phyloP scores from a whole-genome alignment of 1,140 invertebrate genomes.

The Acromyrmex echinatior region DNA sequence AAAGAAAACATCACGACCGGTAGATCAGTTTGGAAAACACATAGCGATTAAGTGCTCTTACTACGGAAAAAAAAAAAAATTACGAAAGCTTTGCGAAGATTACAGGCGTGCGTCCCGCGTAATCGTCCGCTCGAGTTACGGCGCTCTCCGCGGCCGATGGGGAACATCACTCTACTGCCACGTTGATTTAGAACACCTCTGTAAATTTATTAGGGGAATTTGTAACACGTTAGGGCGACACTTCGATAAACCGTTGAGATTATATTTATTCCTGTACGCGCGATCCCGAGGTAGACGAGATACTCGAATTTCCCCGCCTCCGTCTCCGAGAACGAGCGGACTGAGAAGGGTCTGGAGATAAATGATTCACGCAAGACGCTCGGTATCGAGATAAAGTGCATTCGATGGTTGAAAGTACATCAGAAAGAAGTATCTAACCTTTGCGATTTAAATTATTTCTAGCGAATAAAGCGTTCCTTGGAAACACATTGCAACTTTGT shows the following conservation, averaged over 20 bases:
- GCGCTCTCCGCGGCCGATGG: slow-evolving; percentile 44
- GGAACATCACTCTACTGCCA: slow-evolving; percentile 80
- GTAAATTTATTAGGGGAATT: slow-evolving; percentile 61
- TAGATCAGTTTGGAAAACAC: background rate
- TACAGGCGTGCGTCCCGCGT: slow-evolving; percentile 15
- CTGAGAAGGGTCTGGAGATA: background rate
- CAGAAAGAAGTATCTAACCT: background rate
- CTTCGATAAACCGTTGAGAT: slow-evolving; percentile 56
- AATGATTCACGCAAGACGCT: slow-evolving; percentile 3
- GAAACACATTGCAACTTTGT: too few relatives aligned
- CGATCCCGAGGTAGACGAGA: slow-evolving; percentile 32
- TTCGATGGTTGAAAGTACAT: background rate
- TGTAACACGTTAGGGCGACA: slow-evolving; percentile 62
- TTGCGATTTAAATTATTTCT: background rate
- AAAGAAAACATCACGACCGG: background rate
- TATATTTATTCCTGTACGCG: slow-evolving; percentile 46
- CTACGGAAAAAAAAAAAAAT: slow-evolving; percentile 23
- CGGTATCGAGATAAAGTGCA: slow-evolving; percentile 6
- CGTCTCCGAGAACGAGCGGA: background rate
- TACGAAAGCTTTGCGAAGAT: slow-evolving; percentile 8
- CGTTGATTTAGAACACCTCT: slow-evolving; percentile 70
- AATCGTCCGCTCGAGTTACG: slow-evolving; percentile 57
- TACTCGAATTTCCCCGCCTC: slow-evolving; percentile 23
- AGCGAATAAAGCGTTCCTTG: background rate
- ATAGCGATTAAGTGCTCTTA: slow-evolving; percentile 52